A percentile compares a stretch with the other conserved stretches of the same genome.
Conservation (phyloP, 2,113 vertebrate species). For the Scolopax mira region DNA sequence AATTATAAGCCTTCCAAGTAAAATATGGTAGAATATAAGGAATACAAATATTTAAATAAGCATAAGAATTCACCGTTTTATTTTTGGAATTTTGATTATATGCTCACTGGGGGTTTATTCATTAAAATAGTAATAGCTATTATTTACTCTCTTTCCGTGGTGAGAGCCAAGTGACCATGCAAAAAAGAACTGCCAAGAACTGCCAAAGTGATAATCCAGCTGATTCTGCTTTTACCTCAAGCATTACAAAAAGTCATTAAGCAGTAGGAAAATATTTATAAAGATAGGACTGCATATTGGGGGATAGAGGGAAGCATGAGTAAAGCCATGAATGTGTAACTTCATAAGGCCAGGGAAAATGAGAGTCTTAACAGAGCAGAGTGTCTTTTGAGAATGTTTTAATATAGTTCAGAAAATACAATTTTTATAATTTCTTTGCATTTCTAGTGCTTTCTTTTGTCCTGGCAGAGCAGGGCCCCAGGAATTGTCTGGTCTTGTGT, state of each 20-base stretch:
- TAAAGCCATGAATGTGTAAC: not conserved
- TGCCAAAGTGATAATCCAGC: not conserved
- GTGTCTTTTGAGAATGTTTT: not conserved
- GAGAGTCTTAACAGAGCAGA: not conserved
- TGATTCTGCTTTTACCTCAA: not conserved
- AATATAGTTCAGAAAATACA: not conserved
- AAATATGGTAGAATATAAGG: not conserved
- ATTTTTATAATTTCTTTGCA: not conserved
- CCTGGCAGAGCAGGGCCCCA: not conserved
- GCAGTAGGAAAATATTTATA: conserved; percentile 5
- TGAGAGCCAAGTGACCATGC: not conserved
- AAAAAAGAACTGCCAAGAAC: not conserved
- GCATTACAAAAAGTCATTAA: conserved; percentile 12
- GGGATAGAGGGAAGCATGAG: not conserved
- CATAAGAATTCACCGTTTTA: not conserved
- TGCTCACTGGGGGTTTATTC: not conserved
- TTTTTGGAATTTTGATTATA: not conserved
- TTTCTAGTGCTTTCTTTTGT: not conserved
- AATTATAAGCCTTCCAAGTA: not conserved
- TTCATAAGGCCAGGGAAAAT: not conserved
- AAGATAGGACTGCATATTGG: not conserved
- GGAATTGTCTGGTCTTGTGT: not conserved
- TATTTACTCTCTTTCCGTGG: not conserved
- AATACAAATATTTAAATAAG: not conserved
- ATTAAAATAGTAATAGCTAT: not conserved